Conservation (phyloP, 2,888 invertebrate genomes). For the Drosophila meridiana region DNA sequence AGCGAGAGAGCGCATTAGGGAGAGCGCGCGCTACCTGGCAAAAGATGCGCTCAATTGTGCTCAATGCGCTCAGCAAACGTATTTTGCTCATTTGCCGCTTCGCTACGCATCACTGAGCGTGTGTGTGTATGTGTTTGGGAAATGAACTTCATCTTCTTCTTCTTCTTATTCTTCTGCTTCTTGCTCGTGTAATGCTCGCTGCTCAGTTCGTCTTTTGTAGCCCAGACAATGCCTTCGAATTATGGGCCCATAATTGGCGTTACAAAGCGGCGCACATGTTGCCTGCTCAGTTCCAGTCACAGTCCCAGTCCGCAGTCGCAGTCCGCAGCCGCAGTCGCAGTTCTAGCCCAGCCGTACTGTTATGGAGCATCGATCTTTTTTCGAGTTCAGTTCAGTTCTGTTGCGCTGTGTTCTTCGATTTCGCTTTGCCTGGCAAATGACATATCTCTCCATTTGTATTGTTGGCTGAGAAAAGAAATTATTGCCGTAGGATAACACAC, state of each 20-base stretch:
- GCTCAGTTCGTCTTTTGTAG: constrained; percentile 55
- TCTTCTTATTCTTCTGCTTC: constrained; percentile 8
- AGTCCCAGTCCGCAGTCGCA: constrained; percentile 7
- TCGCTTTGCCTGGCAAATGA: constrained; percentile 71
- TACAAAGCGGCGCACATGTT: constrained; percentile 80
- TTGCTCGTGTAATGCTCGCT: constrained; percentile 47
- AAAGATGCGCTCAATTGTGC: constrained; percentile 40
- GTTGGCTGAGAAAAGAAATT: constrained; percentile 68
- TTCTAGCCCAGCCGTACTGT: constrained; percentile 51
- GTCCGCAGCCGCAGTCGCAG: constrained; percentile 39
- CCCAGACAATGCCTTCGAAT: constrained; percentile 79
- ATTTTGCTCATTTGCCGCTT: constrained; percentile 80
- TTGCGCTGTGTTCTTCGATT: constrained; percentile 57
- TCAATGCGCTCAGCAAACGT: constrained; percentile 30
- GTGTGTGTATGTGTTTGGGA: constrained; percentile 45
- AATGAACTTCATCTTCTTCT: constrained; percentile 51
- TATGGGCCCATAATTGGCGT: constrained; percentile 84
- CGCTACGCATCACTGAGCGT: constrained; percentile 70
- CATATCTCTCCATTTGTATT: constrained; percentile 74
- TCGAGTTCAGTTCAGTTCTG: constrained; percentile 39
- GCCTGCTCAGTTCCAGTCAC: constrained; percentile 25
- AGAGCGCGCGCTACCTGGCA: constrained; percentile 55
- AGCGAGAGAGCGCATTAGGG: constrained; percentile 1
- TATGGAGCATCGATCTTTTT: constrained; percentile 76
- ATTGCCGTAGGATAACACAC: constrained; percentile 69